Evolutionary conservation across 2,113 vertebrate genomes (phyloP).

Genomic region (Tupaia tana): DNA sequence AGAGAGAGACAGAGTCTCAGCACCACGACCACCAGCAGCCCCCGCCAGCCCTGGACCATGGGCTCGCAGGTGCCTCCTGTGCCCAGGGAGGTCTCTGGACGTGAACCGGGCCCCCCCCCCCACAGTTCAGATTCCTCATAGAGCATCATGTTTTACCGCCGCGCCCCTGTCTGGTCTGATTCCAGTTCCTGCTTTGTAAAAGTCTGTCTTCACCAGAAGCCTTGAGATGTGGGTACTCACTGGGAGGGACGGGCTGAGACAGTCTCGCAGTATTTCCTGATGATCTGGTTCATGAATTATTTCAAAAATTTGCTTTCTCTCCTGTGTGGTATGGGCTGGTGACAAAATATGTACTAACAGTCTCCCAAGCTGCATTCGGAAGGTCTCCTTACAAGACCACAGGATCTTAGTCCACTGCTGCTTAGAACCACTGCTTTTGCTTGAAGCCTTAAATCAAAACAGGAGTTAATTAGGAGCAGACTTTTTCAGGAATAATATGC

Average conservation of each 20-base stretch:
- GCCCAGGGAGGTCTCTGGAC: no score
- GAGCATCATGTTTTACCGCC: no score
- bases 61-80: no score
- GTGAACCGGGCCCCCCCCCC: no score
- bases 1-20: no score
- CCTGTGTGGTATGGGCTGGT: slow-evolving; percentile 87
- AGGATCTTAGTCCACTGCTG: slow-evolving; percentile 95
- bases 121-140: no score
- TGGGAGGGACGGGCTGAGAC: slow-evolving; percentile 93
- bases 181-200: slow-evolving; percentile 29
- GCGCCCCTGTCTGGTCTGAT: not conserved
- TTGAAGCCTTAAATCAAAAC: slow-evolving; percentile 75
- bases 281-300: slow-evolving; percentile 91
- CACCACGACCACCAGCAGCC: no score
- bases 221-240: slow-evolving; percentile 83
- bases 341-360: slow-evolving; percentile 94
- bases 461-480: slow-evolving; percentile 35
- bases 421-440: slow-evolving; percentile 87
- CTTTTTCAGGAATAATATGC: not conserved
- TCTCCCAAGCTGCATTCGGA: slow-evolving; percentile 94
- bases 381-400: slow-evolving; percentile 94
- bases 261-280: slow-evolving; percentile 95
- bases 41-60: no score
- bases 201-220: not conserved
- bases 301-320: slow-evolving; percentile 92